Base-by-base conservation (phyloP, 2,113 vertebrate genomes). In the Cacatua alba region DNA sequence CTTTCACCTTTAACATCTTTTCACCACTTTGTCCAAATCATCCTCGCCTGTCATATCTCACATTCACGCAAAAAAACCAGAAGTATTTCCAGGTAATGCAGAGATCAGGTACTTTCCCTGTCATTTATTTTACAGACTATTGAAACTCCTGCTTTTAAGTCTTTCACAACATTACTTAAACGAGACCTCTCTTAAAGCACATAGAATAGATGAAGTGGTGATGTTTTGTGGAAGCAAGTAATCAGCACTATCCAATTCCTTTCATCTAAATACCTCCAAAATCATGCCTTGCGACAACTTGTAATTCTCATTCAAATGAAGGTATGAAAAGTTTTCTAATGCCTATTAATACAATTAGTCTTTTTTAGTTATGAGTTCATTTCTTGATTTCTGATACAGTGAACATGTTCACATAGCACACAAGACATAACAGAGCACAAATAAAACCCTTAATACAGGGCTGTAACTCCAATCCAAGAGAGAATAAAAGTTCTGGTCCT, bases 1-100 rank as follows among this genome's bases (percentile, higher is more conserved):
- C 10, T 85, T 67, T 59, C 13, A 21, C 17, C 11, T 41, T 91
- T 77, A 70, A 77, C 23, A 51, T 17, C 3, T 1, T 63, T 72
- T 83, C 39, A 81, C 9, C n/a, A 75, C 44, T 49, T 76, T 52
- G 51, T 55, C 29, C 37, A 85, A 14, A 52, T 53, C 31, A 78
- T 65, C 28, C 18, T 85, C 3, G 1, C 13, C 25, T 2, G 5
- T 48, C 19, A 31, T 67, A 53, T 31, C 11, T 79, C n/a, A 57
- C 6, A 24, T 18, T 53, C 49, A n/a, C 0, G 0, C 26, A 65
- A 88, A 91, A 89, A 35, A 2, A 24, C 59, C 65, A 0, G 3
- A 52, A 44, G 9, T n/a, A 77, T 24, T 81, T 70, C 12, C 60
- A 91, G 35, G 24, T 81, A 70, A 84, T 49, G 20, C 11, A 84